phyloP scores from a whole-genome alignment of 2,888 invertebrate species.

The Temnothorax ravouxi region DNA sequence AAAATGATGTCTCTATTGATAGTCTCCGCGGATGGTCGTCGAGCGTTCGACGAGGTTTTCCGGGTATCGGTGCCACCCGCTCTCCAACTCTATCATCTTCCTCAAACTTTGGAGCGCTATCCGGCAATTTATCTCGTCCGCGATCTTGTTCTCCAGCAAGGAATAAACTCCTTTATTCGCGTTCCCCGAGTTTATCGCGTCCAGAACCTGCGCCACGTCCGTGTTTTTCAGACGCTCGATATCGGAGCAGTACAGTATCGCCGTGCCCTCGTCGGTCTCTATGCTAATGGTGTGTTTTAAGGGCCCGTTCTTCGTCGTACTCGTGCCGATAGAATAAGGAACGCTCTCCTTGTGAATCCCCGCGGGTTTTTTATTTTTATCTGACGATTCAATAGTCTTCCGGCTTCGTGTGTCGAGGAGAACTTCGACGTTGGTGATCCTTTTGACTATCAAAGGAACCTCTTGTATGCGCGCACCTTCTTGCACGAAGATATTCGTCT shows the following conservation, averaged over 20 bases:
- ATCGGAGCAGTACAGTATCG: constrained; percentile 77
- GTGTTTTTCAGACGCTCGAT: constrained; percentile 70
- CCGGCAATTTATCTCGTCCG: constrained; percentile 86
- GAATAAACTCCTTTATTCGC: constrained; percentile 82
- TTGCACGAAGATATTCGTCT: constrained; percentile 88
- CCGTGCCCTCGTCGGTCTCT: constrained; percentile 79
- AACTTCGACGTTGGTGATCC: constrained; percentile 86
- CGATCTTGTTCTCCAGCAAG: constrained; percentile 86
- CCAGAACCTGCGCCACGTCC: constrained; percentile 77
- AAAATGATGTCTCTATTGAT: constrained; percentile 83
- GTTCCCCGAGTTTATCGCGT: constrained; percentile 68
- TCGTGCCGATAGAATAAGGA: neutral
- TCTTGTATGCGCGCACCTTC: constrained; percentile 91
- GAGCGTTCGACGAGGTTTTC: constrained; percentile 48
- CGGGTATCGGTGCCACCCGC: constrained; percentile 70
- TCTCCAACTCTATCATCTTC: constrained; percentile 86
- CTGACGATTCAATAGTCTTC: neutral
- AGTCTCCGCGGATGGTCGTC: constrained; percentile 51
- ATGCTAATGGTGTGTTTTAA: constrained; percentile 71
- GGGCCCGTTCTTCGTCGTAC: constrained; percentile 3
- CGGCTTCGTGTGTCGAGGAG: constrained; percentile 46
- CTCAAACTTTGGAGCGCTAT: constrained; percentile 86
- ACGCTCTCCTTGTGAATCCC: neutral
- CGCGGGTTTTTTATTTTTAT: constrained; percentile 38
- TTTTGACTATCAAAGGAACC: constrained; percentile 89